phyloP scores from a whole-genome alignment of 2,888 invertebrate genomes.

The Poecilobothrus nobilitatus region DNA sequence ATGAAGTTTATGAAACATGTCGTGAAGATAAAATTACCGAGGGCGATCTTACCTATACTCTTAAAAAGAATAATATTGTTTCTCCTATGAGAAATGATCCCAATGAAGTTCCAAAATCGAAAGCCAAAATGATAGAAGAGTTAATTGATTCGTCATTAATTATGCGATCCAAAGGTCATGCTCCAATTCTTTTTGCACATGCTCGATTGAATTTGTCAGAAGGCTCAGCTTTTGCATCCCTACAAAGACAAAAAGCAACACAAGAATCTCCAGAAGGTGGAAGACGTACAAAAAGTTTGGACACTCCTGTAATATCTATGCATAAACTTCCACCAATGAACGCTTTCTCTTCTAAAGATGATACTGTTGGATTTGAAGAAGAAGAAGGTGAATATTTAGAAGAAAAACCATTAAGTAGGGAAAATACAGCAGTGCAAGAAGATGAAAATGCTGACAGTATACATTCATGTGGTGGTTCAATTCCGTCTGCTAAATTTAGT shows the following conservation, averaged over 20 bases:
- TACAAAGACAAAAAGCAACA: constrained; percentile 68
- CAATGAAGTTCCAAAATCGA: constrained; percentile 32
- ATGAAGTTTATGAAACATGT: constrained; percentile 45
- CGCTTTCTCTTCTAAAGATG: constrained; percentile 82
- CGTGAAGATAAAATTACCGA: constrained; percentile 46
- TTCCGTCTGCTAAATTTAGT: constrained; percentile 38
- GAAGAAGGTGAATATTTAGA: constrained; percentile 56
- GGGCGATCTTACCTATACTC: constrained; percentile 48
- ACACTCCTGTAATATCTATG: constrained; percentile 73
- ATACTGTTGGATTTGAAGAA: constrained; percentile 71
- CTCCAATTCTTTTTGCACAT: constrained; percentile 69
- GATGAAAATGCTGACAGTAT: constrained; percentile 48
- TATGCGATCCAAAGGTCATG: constrained; percentile 62
- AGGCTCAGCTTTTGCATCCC: constrained; percentile 66
- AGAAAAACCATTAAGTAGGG: constrained; percentile 48
- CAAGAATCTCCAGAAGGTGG: constrained; percentile 65
- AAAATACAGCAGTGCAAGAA: constrained; percentile 45
- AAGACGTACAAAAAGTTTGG: constrained; percentile 72
- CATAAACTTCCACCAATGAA: constrained; percentile 72
- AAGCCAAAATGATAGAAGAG: constrained; percentile 56
- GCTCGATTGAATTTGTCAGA: constrained; percentile 74
- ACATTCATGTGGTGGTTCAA: constrained; percentile 43
- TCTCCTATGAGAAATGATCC: constrained; percentile 25
- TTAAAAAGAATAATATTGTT: constrained; percentile 29
- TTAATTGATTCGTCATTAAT: constrained; percentile 58